phyloP scores from a whole-genome alignment of 2,113 vertebrate species.

The Onychostruthus taczanowskii region DNA sequence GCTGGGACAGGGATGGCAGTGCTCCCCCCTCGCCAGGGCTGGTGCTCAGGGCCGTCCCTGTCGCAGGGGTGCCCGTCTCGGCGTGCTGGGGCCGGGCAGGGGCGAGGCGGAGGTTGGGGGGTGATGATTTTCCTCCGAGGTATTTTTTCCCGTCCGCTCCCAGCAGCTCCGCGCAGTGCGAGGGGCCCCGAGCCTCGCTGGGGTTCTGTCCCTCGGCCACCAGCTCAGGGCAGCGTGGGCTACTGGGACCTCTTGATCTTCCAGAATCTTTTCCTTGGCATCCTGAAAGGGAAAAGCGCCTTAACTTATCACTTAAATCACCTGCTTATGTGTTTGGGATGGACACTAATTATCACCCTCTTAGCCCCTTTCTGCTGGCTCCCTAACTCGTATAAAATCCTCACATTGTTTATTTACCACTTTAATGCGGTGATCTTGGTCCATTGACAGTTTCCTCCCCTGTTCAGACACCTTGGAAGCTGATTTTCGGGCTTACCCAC shows the following conservation, averaged over 20 bases:
- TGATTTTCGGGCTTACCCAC: not conserved
- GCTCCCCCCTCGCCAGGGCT: not conserved
- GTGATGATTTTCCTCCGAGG: not conserved
- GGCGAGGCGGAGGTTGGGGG: not conserved
- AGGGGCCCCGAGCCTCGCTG: not conserved
- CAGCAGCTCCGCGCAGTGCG: not conserved
- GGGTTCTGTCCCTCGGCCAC: not conserved
- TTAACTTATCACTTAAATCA: not conserved
- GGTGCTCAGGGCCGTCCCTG: not conserved
- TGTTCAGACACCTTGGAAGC: accelerated
- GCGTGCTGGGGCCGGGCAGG: not conserved
- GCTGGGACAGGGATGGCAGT: accelerated
- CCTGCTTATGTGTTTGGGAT: not conserved
- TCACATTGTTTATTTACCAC: accelerated
- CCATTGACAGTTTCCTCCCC: accelerated
- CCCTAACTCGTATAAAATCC: not conserved
- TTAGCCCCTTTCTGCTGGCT: not conserved
- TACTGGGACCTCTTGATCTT: accelerated
- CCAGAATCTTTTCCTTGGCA: not conserved
- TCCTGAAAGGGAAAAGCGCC: not conserved
- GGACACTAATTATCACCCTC: not conserved
- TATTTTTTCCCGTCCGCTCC: not conserved
- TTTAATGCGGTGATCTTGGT: accelerated
- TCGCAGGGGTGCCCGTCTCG: not conserved
- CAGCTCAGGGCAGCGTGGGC: not conserved